Evolutionary conservation across 2,113 vertebrate genomes (phyloP), one percentile per base, ranked within the genome.

Genomic region (Gnathonemus longibarbis): DNA sequence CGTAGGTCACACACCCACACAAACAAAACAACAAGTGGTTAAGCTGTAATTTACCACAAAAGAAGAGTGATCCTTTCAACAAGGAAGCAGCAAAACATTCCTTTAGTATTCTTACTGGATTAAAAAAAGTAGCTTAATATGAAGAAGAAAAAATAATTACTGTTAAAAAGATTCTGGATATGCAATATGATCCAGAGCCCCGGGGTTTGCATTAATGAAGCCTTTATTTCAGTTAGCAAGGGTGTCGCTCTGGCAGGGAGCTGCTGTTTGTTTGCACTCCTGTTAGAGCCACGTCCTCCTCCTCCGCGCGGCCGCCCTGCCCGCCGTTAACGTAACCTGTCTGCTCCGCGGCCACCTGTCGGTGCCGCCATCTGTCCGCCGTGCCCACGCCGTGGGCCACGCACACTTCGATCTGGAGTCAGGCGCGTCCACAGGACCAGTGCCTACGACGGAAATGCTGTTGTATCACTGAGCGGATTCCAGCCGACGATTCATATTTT

Each of bases 211-310:
- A 49, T 48, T 49, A 86, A 86, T 86, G 21, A 24, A 86, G 45
- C 42, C 45, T 86, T 49, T 85, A 85, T 85, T 85, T 45, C 42
- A n/a, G 42, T 86, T 48, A 49, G 84, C 48, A n/a, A 49, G 24
- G 45, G 45, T 17, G 48, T 31, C 46, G 5, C 11, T 86, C 45
- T 27, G 48, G 48, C 45, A 86, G 46, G 84, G 48, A 45, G n/a
- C 24, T 48, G 24, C 84, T n/a, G 84, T 86, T 86, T 86, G 84
- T 86, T 85, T 86, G 84, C 84, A n/a, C n/a, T n/a, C 48, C 84
- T n/a, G 84, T 27, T 86, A n/a, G 42, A 50, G 84, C 46, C 46
- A 9, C 48, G 10, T 86, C 48, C 46, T 86, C 45, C 84, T 84
- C 45, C 74, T 49, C 42, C 84, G 19, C 45, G 4, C 45, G 84